Evolutionary conservation across 2,888 invertebrate species (phyloP).

Genomic region (Tetheella fluctuosa): DNA sequence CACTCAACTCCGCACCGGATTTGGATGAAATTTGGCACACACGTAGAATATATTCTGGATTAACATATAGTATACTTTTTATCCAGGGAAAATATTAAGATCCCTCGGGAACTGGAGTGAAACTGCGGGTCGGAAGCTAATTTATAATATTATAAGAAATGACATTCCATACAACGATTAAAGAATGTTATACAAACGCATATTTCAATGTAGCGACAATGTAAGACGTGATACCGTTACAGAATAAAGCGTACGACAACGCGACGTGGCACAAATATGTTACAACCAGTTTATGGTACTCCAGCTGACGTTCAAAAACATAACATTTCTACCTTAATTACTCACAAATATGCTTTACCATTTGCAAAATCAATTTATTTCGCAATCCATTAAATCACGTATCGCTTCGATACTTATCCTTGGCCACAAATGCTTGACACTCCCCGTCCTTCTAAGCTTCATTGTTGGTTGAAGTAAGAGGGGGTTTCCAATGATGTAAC

Average conservation of each 20-base stretch:
- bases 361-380: constrained; percentile 79
- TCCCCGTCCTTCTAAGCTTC: constrained; percentile 34
- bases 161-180: background rate
- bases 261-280: background rate
- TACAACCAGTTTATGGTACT: background rate
- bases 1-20: no score
- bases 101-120: no score
- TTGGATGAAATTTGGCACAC: no score
- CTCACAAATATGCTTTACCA: constrained; percentile 53
- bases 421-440: constrained; percentile 47
- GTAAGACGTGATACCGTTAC: background rate
- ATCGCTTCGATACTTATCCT: constrained; percentile 68
- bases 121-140: no score
- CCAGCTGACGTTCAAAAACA: background rate
- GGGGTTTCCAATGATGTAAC: constrained; percentile 53
- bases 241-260: background rate
- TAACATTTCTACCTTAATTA: constrained; percentile 26
- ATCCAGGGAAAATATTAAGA: no score
- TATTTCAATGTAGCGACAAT: background rate
- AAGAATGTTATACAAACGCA: background rate
- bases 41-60: no score
- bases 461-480: constrained; percentile 30
- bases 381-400: constrained; percentile 77
- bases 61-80: no score
- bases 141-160: no score